Evolutionary conservation across 2,113 vertebrate species (phyloP), one percentile per base, ranked within the genome.

Genomic region (Vireo altiloquus): DNA sequence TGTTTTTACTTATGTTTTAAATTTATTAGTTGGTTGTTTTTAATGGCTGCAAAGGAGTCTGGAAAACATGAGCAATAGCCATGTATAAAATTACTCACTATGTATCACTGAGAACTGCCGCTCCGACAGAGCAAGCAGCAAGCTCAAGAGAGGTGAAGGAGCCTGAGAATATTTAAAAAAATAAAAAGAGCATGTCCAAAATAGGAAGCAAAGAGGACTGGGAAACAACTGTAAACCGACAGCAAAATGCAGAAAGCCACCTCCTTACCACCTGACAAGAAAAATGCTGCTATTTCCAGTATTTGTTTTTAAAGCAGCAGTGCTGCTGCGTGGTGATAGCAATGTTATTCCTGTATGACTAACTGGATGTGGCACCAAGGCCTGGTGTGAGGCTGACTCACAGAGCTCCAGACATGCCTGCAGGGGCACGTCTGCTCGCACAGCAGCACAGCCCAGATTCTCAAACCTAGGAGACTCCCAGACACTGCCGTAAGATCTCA

Each of bases 1-100:
- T 78, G 40, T 2, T 85, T 93, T 90, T 56, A 64, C 35, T 87
- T 37, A 7, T 2, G 21, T 59, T 83, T 78, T 59, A 40, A 33
- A 61, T 77, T 82, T 90, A 44, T 90, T 92, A 83, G 71, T 53
- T 74, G 13, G 31, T 25, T 93, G 52, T 24, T 93, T 88, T 92
- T 80, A 78, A 86, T 37, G 35, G 65, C 49, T 78, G 40, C 33
- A 56, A 64, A 42, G 60, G 28, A 71, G n/a, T 49, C 75, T 2
- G 60, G 93, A 91, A 96, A 93, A 71, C 60, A 66, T 78, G 87
- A 95, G 91, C 92, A 85, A 94, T 6, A 71, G 33, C 27, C 27
- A 42, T 5, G 42, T 44, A 96, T 39, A 94, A 94, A 89, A 92
- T 89, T 86, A 94, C 57, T 95, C 54, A 37, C 42, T 49, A 13